Evolutionary conservation across 2,888 invertebrate genomes (phyloP), one percentile per base, ranked within the genome.

Genomic region (Drosophila paramelanica): DNA sequence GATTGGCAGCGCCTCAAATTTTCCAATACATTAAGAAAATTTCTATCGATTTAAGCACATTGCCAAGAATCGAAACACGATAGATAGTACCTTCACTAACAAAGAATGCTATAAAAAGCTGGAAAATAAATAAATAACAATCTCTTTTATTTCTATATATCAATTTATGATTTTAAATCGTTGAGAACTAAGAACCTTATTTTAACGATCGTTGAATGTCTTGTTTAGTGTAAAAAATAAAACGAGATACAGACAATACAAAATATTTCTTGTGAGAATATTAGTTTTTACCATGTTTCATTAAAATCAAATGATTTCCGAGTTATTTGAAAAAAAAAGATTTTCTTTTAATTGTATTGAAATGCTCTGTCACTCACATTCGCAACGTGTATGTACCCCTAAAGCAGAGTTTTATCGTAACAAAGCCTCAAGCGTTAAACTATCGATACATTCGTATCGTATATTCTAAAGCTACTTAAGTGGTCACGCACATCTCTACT

Each of bases 1-100:
- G 75, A 75, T 75, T 75, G 80, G 75, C 75, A 75, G 79, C 71
- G 7, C 75, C 60, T 17, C 20, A 50, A 41, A 17, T 75, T 75
- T 75, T 79, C 64, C 79, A 75, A 68, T 75, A 79, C 20, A 25
- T 43, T 56, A 13, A 20, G 68, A 43, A 55, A 43, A 39, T 27
- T 3, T 6, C 0, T 56, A 79, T 78, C 79, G 79, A 56, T 56
- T 43, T 17, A 20, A 23, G 8, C 23, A 14, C 1, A 11, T 8
- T 20, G 11, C n/a, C 14, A 1, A 3, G n/a, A 10, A 39, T 77
- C 58, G 46, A 33, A 17, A 7, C 10, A 17, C n/a, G 31, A 23
- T 38, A 49, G 14, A 41, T 8, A 20, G 8, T 33, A 7, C 1
- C 33, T 41, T 39, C 36, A 14, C 11, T 20, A 23, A 6, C 20